A percentile compares a stretch with the other conserved stretches of the same genome.
phyloP scores from a whole-genome alignment of 2,888 invertebrate species.

The Melinaea menophilus region DNA sequence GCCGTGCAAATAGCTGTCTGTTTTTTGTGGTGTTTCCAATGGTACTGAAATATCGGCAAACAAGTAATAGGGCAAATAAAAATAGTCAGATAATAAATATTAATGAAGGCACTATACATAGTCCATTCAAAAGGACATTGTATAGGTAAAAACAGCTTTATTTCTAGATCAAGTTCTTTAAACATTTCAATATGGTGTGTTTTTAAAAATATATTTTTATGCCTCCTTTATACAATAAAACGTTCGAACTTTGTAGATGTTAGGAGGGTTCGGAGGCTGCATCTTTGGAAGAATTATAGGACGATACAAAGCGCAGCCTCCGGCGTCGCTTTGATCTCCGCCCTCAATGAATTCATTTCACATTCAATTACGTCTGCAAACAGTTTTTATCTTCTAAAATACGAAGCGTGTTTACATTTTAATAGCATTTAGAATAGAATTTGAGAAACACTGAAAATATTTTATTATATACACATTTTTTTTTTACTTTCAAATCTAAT shows the following conservation, averaged over 20 bases:
- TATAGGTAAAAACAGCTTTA: not conserved
- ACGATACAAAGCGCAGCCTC: constrained; percentile 28
- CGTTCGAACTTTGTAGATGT: constrained; percentile 2
- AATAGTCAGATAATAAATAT: constrained; percentile 10
- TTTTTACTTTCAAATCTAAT: too few species aligned
- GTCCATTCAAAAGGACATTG: not conserved
- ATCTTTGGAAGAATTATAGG: constrained; percentile 34
- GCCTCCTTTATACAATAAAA: not conserved
- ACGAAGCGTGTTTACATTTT: constrained; percentile 2
- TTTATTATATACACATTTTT: too few species aligned
- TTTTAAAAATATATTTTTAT: not conserved
- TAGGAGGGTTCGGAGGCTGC: constrained; percentile 9
- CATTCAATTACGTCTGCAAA: constrained; percentile 46
- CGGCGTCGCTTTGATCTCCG: constrained; percentile 31
- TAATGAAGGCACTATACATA: too few species aligned
- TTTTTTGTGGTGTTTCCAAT: too few species aligned
- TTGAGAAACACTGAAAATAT: too few species aligned
- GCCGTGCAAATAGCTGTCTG: too few species aligned
- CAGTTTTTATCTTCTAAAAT: constrained; percentile 36
- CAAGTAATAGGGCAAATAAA: too few species aligned
- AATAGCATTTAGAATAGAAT: too few species aligned
- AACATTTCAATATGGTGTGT: not conserved
- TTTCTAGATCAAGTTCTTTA: not conserved
- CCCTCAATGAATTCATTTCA: constrained; percentile 36
- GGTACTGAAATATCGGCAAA: too few species aligned